Evolutionary conservation across 2,113 vertebrate genomes (phyloP), one percentile per base, ranked within the genome.

Genomic region (Prinia subflava): DNA sequence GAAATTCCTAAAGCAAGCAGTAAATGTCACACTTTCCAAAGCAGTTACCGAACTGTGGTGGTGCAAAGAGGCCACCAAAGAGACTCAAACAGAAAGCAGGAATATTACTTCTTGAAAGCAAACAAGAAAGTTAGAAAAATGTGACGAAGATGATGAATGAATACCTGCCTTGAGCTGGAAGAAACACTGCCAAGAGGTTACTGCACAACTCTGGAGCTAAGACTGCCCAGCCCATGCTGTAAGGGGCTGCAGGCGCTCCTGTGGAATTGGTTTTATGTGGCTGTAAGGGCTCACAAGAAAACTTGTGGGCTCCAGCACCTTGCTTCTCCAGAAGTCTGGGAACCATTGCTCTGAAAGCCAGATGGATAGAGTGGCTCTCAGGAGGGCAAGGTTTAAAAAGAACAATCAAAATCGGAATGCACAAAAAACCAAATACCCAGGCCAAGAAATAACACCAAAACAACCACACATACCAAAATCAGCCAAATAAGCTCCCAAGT

Each of bases 21-120:
- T n/a, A 78, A 87, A 53, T 6, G 13, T 17, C 42, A 55, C 2
- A 3, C 28, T 67, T 77, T 75, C 47, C 1, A 0, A 63, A 85
- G 42, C 31, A 53, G 42, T 37, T 75, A 71, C 31, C 0, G 0
- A 81, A 28, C 31, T 25, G 15, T 10, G 25, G 23, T 17, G 39
- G 30, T 52, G 21, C 35, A 47, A 41, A 84, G 28, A 82, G 1
- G 39, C 55, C 19, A 53, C 9, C 28, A 10, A 76, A 13, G 4
- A 57, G 19, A 42, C 7, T 44, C 13, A 20, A 22, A 31, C 7
- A 75, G 67, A 83, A 84, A 64, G 74, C 18, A 75, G 23, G 20
- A 69, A 12, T 21, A 65, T 50, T 20, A 35, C 22, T 52, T 49
- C 13, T 83, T 83, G 71, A 80, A 92, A 94, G n/a, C 15, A 87